These are phyloP conservation scores for Meganola albula DNA, from an alignment of 2,888 invertebrate species.

Conservation along the genomic window DNA sequence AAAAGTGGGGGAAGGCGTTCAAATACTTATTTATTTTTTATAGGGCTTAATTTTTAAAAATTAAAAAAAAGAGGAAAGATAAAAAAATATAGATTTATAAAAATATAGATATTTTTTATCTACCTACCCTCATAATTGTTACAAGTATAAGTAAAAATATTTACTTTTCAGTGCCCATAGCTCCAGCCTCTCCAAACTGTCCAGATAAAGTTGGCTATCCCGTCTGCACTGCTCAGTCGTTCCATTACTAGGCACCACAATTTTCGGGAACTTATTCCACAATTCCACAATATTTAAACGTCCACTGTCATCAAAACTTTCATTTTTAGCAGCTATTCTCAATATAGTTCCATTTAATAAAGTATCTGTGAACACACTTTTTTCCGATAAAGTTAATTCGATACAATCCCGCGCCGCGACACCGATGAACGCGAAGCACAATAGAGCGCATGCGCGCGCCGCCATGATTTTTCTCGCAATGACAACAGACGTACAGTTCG, in stretches of 20 bases:
- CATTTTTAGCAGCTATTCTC: conserved; percentile 47
- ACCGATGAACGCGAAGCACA: conserved; percentile 36
- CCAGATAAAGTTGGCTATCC: conserved; percentile 56
- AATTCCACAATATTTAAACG: conserved; percentile 51
- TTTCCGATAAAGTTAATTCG: conserved; percentile 57
- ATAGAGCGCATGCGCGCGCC: conserved; percentile 62
- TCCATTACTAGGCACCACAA: conserved; percentile 64
- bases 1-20: no score
- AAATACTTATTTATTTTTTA: no score
- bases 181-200: conserved; percentile 59
- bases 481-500: conserved; percentile 37
- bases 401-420: conserved; percentile 60
- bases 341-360: conserved; percentile 56
- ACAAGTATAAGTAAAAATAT: conserved; percentile 25
- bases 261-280: conserved; percentile 62
- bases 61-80: no score
- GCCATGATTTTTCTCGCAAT: conserved; percentile 60
- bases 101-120: no score
- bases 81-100: no score
- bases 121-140: no score
- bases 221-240: conserved; percentile 66
- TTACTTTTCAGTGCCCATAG: conserved; percentile 78
- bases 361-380: conserved; percentile 43
- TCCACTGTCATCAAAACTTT: conserved; percentile 42
- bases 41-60: no score